Conservation (phyloP, 2,888 invertebrate species). For the Shargacucullia verbasci region DNA sequence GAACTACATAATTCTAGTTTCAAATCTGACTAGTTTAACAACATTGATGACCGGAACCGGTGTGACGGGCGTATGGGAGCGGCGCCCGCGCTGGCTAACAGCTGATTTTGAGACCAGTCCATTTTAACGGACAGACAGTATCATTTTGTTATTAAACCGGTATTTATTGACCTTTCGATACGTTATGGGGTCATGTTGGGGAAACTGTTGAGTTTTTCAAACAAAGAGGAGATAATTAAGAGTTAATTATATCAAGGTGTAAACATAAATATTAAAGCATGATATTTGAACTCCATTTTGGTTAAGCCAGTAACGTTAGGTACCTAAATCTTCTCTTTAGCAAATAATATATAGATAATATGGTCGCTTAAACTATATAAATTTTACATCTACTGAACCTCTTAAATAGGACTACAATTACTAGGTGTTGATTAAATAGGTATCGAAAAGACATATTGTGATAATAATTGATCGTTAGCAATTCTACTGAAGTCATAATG, state of each 20-base stretch:
- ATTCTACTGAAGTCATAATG: too few species aligned
- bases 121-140: constrained; percentile 68
- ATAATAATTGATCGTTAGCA: too few species aligned
- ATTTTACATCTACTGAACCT: too few species aligned
- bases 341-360: too few species aligned
- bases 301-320: too few species aligned
- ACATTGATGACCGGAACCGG: constrained; percentile 41
- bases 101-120: constrained; percentile 68
- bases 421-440: too few species aligned
- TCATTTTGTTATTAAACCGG: constrained; percentile 56
- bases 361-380: too few species aligned
- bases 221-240: constrained; percentile 20
- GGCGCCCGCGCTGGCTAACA: constrained; percentile 54
- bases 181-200: constrained; percentile 49
- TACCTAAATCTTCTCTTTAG: too few species aligned
- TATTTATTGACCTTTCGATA: constrained; percentile 61
- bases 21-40: constrained; percentile 33
- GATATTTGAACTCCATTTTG: too few species aligned
- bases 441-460: too few species aligned
- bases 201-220: constrained; percentile 48
- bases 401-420: too few species aligned
- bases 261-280: too few species aligned
- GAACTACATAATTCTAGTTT: constrained; percentile 36
- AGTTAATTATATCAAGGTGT: background rate
- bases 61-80: constrained; percentile 48